Base-by-base conservation (phyloP, 2,888 invertebrate genomes). In the Lymantria dispar region DNA sequence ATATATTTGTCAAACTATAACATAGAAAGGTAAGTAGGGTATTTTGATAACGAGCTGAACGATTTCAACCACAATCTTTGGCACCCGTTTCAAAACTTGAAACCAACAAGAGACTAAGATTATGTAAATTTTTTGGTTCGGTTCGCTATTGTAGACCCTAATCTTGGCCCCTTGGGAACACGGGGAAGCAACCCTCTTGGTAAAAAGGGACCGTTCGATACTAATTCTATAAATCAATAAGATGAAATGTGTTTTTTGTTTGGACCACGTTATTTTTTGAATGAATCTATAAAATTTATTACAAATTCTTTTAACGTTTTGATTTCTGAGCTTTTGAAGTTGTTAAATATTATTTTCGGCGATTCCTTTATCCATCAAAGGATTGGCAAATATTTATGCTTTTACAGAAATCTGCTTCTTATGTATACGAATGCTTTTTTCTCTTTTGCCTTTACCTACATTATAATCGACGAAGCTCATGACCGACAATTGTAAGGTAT, bases 221-320 rank as follows among this genome's bases (percentile, higher is more conserved):
- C 76, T 81, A 80, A 82, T 81, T 80, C 81, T 77, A 83, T 83
- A 83, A 83, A 83, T 83, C 43, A 39, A 48, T 48, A 14, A 42
- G 45, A 29, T 15, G 48, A 38, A 36, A 37, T 44, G 37, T 31
- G 9, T 14, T 7, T 40, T 13, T 40, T 40, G 15, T 40, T 38
- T 10, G n/a, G 11, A 8, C 13, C 3, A 41, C 40, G 33, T 3
- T 33, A 33, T 22, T 22, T 22, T 22, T 22, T 22, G 5, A 22
- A 22, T 22, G 22, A 22, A 22, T 22, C 5, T 22, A 5, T 22
- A 22, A 22, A 22, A 22, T 22, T 22, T 22, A 22, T 22, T 22
- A 22, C 22, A 22, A 22, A 22, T 5, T 3, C 22, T 3, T 22
- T 22, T 22, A 22, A 22, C 5, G 22, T 22, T 22, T 22, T 22